Evolutionary conservation across 2,888 invertebrate species (phyloP).

Genomic region (Antheraea yamamai): DNA sequence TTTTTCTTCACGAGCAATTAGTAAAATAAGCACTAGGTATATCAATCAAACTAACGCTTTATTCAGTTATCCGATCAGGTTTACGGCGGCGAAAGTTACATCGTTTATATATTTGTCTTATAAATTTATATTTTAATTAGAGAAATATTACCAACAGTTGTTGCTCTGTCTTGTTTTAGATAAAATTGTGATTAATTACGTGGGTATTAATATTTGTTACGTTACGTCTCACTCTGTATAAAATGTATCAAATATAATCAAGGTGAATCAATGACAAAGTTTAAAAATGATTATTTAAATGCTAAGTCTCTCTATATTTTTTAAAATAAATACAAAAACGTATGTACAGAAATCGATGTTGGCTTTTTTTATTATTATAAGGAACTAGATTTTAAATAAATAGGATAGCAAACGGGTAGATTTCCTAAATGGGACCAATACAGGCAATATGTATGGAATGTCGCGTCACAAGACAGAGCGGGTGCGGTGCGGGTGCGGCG

Average conservation of each 20-base stretch:
- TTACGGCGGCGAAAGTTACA: not conserved
- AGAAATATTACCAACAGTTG: not conserved
- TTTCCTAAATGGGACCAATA: not conserved
- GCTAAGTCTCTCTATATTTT: not conserved
- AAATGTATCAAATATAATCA: not conserved
- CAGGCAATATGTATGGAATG: constrained; percentile 7
- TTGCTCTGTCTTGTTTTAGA: not conserved
- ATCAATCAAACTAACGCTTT: not conserved
- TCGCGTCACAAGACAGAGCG: constrained; percentile 30
- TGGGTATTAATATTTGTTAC: not conserved
- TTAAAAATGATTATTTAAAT: not conserved
- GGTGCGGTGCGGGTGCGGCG: constrained; percentile 27
- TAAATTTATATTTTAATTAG: not conserved
- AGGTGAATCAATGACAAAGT: not conserved
- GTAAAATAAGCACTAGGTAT: not conserved
- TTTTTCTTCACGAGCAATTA: not conserved
- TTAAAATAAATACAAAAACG: not conserved
- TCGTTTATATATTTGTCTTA: not conserved
- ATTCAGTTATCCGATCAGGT: not conserved
- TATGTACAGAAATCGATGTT: not conserved
- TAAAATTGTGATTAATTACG: not conserved
- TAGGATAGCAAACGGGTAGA: not conserved
- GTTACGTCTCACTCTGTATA: not conserved
- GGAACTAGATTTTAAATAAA: not conserved
- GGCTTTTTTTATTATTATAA: not conserved